A percentile compares a stretch with the other conserved stretches of the same genome.
Evolutionary conservation across 2,888 invertebrate genomes (phyloP).

Genomic region (Eupeodes latifasciatus): DNA sequence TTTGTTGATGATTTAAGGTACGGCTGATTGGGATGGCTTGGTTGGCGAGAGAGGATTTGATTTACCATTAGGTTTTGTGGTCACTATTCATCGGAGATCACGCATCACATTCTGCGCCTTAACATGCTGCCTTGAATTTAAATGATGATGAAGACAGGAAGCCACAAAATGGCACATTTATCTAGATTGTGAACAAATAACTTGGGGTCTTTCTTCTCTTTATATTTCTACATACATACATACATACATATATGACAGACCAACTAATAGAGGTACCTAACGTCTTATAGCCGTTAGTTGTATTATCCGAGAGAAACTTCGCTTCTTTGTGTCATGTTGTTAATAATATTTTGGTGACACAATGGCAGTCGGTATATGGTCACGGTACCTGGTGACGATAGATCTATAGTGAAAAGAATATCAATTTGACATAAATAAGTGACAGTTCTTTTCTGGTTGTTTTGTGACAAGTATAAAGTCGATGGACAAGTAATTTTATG

Average conservation of each 20-base stretch:
- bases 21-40: background rate
- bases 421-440: slow-evolving; percentile 47
- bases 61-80: slow-evolving; percentile 74
- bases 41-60: slow-evolving; percentile 42
- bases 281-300: slow-evolving; percentile 37
- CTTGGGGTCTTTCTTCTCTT: background rate
- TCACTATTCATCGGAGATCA: slow-evolving; percentile 71
- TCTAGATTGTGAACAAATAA: slow-evolving; percentile 48
- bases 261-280: background rate
- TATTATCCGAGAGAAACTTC: slow-evolving; percentile 36
- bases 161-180: slow-evolving; percentile 58
- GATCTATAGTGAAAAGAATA: slow-evolving; percentile 60
- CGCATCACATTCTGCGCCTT: slow-evolving; percentile 39
- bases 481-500: slow-evolving; percentile 3
- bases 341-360: slow-evolving; percentile 27
- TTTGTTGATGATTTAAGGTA: slow-evolving; percentile 12
- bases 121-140: slow-evolving; percentile 42
- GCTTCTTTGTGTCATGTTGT: background rate
- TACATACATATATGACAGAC: background rate
- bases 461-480: background rate
- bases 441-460: background rate
- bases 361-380: slow-evolving; percentile 37
- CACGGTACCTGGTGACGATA: no score
- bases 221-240: background rate
- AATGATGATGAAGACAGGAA: slow-evolving; percentile 70